Conservation (phyloP, 2,113 vertebrate species). For the Tiliqua scincoides region DNA sequence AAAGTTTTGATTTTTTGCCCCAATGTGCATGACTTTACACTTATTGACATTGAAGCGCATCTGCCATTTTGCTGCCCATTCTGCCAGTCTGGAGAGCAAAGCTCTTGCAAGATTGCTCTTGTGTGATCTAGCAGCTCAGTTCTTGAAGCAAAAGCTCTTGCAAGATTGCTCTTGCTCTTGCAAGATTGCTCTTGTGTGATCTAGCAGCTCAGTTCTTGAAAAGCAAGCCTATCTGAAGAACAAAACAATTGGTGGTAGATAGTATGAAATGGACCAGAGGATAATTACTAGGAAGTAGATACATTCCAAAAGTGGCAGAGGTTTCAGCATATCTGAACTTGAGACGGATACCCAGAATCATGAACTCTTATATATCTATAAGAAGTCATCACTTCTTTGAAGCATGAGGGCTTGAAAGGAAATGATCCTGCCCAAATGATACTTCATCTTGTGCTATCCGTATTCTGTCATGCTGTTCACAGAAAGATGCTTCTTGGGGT, state of each 20-base stretch:
- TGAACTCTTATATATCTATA: background rate
- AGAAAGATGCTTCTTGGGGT: constrained; percentile 1
- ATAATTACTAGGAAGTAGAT: background rate
- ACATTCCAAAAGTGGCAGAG: background rate
- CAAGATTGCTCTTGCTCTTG: background rate
- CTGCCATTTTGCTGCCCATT: no score
- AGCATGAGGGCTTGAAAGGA: background rate
- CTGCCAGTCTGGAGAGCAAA: background rate
- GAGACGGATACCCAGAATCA: background rate
- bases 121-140: background rate
- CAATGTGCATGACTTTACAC: no score
- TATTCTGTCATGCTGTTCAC: constrained; percentile 3
- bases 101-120: background rate
- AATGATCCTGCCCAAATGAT: background rate
- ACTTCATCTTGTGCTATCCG: background rate
- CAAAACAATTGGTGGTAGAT: background rate
- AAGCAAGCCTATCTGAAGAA: background rate
- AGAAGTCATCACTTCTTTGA: background rate
- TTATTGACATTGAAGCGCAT: no score
- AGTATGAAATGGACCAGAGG: background rate
- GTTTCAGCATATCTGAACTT: background rate
- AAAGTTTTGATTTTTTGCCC: no score
- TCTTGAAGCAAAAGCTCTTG: background rate
- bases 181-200: background rate
- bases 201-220: background rate